Percentiles rank a stretch among this genome's conserved stretches.
These are phyloP conservation scores for Gallinago stenura DNA, from an alignment of 2,797 vertebrate genomes.

Conservation along the genomic window DNA sequence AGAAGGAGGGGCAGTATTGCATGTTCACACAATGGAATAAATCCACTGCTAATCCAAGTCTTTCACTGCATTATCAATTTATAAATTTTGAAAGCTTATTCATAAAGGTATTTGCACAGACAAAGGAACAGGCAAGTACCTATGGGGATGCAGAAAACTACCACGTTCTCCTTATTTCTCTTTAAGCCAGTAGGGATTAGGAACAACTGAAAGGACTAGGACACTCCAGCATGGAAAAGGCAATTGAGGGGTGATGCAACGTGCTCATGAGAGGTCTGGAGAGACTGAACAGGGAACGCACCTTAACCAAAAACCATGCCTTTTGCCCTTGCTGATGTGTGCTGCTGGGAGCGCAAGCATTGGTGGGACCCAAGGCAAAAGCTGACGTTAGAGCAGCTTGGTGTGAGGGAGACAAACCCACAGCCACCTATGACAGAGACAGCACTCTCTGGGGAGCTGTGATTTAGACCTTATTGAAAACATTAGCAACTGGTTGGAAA, in stretches of 20 bases:
- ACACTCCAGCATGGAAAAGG: neutral
- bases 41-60: neutral
- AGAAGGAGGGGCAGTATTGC: neutral
- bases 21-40: neutral
- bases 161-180: neutral
- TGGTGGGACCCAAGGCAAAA: neutral
- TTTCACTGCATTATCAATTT: neutral
- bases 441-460: neutral
- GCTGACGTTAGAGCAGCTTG: neutral
- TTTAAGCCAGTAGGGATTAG: neutral
- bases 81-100: neutral
- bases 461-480: neutral
- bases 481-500: conserved; percentile 12
- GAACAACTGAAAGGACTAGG: neutral
- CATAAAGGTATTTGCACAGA: neutral
- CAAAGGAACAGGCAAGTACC: neutral
- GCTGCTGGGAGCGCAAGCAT: neutral
- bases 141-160: neutral
- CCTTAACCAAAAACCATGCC: neutral
- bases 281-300: neutral
- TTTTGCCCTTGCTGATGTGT: neutral
- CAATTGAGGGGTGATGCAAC: neutral
- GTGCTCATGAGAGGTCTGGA: neutral
- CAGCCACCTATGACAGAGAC: fast-evolving
- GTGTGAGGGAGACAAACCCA: neutral